phyloP scores from a whole-genome alignment of 2,113 vertebrate genomes.

The Anas platyrhynchos region DNA sequence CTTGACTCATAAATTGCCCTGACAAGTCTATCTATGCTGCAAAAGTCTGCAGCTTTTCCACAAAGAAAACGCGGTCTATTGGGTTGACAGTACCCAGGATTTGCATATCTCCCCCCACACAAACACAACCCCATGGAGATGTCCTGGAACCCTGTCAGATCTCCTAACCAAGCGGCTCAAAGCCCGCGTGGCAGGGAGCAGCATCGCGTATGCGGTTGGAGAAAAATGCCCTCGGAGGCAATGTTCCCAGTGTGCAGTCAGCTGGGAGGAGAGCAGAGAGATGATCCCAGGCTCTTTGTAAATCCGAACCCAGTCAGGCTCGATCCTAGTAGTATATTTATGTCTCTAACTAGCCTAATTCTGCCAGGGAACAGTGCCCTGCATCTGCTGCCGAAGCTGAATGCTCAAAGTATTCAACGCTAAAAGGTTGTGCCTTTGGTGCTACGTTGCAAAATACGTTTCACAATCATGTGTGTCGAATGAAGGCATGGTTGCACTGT shows the following conservation, averaged over 20 bases:
- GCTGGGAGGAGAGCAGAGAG: not conserved
- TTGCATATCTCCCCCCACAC: not conserved
- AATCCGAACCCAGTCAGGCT: not conserved
- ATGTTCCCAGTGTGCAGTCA: not conserved
- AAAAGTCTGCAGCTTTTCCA: not conserved
- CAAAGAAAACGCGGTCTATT: not conserved
- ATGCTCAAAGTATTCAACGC: not conserved
- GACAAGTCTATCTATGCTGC: not conserved
- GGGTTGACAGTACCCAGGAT: not conserved
- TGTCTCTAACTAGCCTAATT: not conserved
- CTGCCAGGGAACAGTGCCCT: not conserved
- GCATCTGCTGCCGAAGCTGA: constrained; percentile 1
- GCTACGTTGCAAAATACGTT: not conserved
- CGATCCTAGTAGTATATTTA: not conserved
- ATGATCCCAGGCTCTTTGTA: not conserved
- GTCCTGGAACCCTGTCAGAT: not conserved
- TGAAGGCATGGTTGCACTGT: not conserved
- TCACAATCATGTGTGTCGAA: not conserved
- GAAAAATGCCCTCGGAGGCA: not conserved
- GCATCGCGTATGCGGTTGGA: not conserved
- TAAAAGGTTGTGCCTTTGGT: not conserved
- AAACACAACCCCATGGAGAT: not conserved
- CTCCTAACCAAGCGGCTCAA: not conserved
- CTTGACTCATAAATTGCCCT: not conserved
- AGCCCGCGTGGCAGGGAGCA: not conserved